Evolutionary conservation across 1,140 invertebrate species (phyloP).

Genomic region (Zaprionus vittiger): DNA sequence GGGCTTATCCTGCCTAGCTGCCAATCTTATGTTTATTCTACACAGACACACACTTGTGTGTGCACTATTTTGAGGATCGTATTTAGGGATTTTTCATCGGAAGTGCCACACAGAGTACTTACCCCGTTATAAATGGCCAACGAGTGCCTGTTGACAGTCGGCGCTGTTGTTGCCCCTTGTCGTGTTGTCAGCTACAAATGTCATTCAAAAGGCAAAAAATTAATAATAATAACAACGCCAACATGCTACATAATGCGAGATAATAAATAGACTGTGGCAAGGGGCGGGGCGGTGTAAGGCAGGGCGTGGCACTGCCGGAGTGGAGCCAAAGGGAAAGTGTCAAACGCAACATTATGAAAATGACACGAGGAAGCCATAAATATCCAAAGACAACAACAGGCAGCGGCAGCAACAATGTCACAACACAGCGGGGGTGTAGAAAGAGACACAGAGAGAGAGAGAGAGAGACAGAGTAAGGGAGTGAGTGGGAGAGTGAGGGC

Average conservation of each 20-base stretch:
- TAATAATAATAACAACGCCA: constrained; percentile 45
- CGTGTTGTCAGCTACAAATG: constrained; percentile 34
- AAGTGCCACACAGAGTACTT: constrained; percentile 9
- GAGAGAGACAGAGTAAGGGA: constrained; percentile 30
- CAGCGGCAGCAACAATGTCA: constrained; percentile 70
- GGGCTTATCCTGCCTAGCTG: not conserved
- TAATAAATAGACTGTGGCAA: constrained; percentile 46
- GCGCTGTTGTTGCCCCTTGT: constrained; percentile 21
- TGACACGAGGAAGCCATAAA: constrained; percentile 84
- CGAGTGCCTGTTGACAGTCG: constrained; percentile 78
- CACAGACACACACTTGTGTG: not conserved
- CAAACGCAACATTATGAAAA: constrained; percentile 83
- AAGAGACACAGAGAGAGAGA: constrained; percentile 37
- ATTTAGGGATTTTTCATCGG: constrained; percentile 11
- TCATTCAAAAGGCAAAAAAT: constrained; percentile 57
- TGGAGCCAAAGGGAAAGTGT: constrained; percentile 74
- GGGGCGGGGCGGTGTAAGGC: not conserved
- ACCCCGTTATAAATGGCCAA: constrained; percentile 61
- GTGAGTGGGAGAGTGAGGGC: constrained; percentile 27
- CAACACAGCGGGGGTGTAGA: constrained; percentile 57
- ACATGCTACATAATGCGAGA: constrained; percentile 59
- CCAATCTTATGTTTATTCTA: not conserved
- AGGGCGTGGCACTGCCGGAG: not conserved
- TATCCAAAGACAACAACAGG: constrained; percentile 64
- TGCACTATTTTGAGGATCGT: constrained; percentile 7